phyloP scores from a whole-genome alignment of 1,140 invertebrate genomes.

The Heliconius himera region DNA sequence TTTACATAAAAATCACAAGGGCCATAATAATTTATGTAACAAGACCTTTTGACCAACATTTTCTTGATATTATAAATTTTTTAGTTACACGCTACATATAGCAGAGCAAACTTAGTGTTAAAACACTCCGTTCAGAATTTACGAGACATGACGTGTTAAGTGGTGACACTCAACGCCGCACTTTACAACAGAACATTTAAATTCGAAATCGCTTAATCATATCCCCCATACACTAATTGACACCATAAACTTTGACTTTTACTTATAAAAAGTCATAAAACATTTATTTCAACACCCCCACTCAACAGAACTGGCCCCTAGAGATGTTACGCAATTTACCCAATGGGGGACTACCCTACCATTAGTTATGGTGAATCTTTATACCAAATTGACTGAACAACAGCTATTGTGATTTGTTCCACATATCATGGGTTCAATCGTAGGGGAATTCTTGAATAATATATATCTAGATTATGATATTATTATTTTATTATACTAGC shows the following conservation, averaged over 20 bases:
- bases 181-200: background rate
- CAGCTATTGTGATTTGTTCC: slow-evolving; percentile 3
- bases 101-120: too few relatives aligned
- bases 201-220: background rate
- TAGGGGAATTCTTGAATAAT: background rate
- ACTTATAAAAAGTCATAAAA: background rate
- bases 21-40: too few relatives aligned
- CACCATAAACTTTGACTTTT: background rate
- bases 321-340: slow-evolving; percentile 5
- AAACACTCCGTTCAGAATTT: background rate
- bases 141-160: background rate
- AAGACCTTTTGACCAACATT: too few relatives aligned
- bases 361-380: slow-evolving; percentile 9
- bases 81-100: too few relatives aligned
- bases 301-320: background rate
- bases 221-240: background rate
- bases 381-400: background rate
- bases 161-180: background rate
- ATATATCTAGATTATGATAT: background rate
- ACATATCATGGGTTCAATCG: background rate
- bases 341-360: background rate
- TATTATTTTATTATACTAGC: too few relatives aligned
- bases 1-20: too few relatives aligned
- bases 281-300: slow-evolving; percentile 5
- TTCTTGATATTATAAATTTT: too few relatives aligned